Conservation (phyloP, 2,113 vertebrate genomes). For the Lophius piscatorius region DNA sequence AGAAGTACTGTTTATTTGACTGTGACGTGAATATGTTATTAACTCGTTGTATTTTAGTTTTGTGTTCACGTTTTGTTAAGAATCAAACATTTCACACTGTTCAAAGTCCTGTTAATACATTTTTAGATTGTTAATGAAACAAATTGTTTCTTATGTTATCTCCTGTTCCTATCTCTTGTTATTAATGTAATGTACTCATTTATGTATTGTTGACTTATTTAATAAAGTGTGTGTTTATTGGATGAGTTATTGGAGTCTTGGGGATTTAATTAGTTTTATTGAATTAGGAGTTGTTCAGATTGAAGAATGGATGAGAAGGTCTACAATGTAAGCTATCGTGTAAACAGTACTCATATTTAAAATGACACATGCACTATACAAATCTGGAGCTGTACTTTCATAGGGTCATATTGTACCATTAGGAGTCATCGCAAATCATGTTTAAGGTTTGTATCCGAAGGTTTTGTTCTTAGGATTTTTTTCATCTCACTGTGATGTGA, state of each 20-base stretch:
- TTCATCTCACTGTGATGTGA: no score
- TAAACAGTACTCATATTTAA: no score
- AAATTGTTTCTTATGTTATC: slow-evolving; percentile 5
- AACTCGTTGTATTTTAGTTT: slow-evolving; percentile 5
- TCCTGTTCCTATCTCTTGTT: slow-evolving; percentile 1
- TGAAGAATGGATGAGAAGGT: no score
- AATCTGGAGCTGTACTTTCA: background rate
- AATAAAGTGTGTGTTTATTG: slow-evolving; percentile 24
- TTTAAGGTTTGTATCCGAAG: no score
- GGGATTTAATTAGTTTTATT: background rate
- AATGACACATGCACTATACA: no score
- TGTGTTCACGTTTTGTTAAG: background rate
- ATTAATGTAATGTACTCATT: background rate
- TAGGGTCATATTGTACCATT: background rate
- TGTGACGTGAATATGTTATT: background rate
- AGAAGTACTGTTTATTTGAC: slow-evolving; percentile 40
- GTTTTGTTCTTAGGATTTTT: no score
- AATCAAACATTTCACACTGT: background rate
- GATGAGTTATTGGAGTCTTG: background rate
- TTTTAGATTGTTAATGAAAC: slow-evolving; percentile 4
- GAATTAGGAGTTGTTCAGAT: no score
- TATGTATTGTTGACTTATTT: slow-evolving; percentile 20
- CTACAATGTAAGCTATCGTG: no score
- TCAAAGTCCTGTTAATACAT: background rate
- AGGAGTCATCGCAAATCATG: background rate